phyloP scores from a whole-genome alignment of 2,888 invertebrate species.

The Brachynemurus nebulosus region DNA sequence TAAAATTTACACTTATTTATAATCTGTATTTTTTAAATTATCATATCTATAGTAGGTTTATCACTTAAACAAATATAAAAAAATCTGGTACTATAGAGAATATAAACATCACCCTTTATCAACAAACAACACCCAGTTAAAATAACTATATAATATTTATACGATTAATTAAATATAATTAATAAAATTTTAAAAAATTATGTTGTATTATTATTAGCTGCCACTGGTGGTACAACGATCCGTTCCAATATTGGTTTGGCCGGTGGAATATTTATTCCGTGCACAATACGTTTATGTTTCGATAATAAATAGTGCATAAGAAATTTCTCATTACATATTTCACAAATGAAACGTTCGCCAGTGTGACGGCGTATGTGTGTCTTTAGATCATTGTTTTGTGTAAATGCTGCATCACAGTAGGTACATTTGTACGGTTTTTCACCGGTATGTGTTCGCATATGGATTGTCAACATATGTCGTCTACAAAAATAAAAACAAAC shows the following conservation, averaged over 20 bases:
- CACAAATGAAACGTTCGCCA: constrained; percentile 42
- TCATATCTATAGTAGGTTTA: no score
- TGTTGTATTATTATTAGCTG: not conserved
- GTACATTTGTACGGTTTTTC: constrained; percentile 20
- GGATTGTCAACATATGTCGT: constrained; percentile 41
- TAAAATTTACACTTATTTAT: no score
- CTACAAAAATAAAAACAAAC: constrained; percentile 24
- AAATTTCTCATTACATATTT: constrained; percentile 38
- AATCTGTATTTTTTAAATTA: no score
- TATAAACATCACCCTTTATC: no score
- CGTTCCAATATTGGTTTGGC: not conserved
- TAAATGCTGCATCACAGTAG: constrained; percentile 41
- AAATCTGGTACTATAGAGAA: no score
- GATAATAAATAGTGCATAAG: constrained; percentile 40
- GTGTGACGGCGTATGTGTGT: constrained; percentile 42
- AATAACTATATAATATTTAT: no score
- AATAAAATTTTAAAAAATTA: not conserved
- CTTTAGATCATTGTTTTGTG: constrained; percentile 43
- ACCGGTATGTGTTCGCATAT: constrained; percentile 19
- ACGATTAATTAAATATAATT: no score
- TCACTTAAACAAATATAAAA: no score
- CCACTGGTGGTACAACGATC: not conserved
- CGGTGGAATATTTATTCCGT: constrained; percentile 22
- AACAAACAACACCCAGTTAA: no score
- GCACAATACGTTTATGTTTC: constrained; percentile 37